phyloP scores from a whole-genome alignment of 2,797 vertebrate genomes.

The Argyrosomus regius region DNA sequence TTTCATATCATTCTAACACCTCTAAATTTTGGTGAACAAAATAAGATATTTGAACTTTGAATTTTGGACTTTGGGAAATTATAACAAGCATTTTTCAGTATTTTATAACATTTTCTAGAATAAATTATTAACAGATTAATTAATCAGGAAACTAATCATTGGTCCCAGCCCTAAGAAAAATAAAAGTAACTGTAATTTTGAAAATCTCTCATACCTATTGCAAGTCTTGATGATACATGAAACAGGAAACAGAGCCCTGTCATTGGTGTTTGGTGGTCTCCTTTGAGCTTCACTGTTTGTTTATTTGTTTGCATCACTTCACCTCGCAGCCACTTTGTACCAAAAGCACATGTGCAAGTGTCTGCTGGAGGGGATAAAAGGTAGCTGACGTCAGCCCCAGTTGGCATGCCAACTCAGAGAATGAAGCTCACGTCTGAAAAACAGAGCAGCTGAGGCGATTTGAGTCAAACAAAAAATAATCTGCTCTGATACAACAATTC shows the following conservation, averaged over 20 bases:
- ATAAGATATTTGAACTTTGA: too few species aligned
- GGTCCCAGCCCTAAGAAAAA: background rate
- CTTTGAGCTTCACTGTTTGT: constrained; percentile 12
- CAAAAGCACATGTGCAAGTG: constrained; percentile 36
- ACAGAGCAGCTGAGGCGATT: constrained; percentile 39
- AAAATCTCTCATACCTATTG: background rate
- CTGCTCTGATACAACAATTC: background rate
- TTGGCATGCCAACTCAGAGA: constrained; percentile 76
- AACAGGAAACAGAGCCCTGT: background rate
- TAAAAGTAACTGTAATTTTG: background rate
- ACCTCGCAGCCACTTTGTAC: constrained; percentile 21
- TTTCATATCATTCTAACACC: background rate
- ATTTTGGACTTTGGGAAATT: background rate
- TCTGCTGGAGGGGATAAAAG: constrained; percentile 61
- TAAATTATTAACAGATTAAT: constrained; percentile 2
- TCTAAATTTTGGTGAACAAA: too few species aligned
- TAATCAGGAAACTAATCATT: background rate
- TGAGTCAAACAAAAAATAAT: constrained; percentile 21
- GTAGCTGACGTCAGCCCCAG: constrained; percentile 67
- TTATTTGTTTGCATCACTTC: constrained; percentile 16
- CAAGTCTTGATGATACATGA: background rate
- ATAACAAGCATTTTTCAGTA: background rate
- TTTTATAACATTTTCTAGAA: background rate
- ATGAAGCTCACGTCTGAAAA: constrained; percentile 47
- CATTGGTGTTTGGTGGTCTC: background rate